Percentiles rank a stretch among this genome's conserved stretches.
These are phyloP conservation scores for Siderastrea radians DNA, from an alignment of 92 coral and sea anemone species.

Conservation along the genomic window DNA sequence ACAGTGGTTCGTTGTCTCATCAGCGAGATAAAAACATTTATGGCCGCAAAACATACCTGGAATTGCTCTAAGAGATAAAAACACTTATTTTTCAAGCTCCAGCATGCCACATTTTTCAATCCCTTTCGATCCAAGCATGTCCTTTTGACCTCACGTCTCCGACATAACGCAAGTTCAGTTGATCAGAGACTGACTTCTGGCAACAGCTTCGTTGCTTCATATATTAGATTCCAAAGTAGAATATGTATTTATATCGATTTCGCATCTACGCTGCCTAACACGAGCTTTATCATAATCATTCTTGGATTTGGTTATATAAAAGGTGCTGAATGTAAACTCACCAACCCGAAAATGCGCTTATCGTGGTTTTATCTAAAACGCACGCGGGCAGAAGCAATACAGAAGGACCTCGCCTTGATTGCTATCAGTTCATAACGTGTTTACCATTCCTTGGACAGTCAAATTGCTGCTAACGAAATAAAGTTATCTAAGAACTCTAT, in stretches of 20 bases:
- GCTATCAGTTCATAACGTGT: conserved; percentile 7
- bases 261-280: not conserved
- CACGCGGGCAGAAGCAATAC: not conserved
- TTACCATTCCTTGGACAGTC: not conserved
- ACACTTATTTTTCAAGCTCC: not conserved
- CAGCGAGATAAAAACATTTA: conserved; percentile 1
- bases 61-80: conserved; percentile 29
- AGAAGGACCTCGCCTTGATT: conserved; percentile 25
- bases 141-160: conserved; percentile 33
- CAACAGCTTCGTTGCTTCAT: not conserved
- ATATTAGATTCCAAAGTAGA: not conserved
- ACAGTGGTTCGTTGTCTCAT: not conserved
- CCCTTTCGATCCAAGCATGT: conserved; percentile 6
- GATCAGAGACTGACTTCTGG: not conserved
- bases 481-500: not conserved
- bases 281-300: not conserved
- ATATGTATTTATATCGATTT: not conserved
- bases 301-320: not conserved
- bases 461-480: not conserved
- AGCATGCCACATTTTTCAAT: conserved; percentile 19
- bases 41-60: conserved; percentile 17
- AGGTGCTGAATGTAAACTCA: conserved; percentile 15
- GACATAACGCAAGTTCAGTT: conserved; percentile 41
- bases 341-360: conserved; percentile 14
- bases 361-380: not conserved